Evolutionary conservation across 1,140 invertebrate species (phyloP).

Genomic region (Psix sp.): DNA sequence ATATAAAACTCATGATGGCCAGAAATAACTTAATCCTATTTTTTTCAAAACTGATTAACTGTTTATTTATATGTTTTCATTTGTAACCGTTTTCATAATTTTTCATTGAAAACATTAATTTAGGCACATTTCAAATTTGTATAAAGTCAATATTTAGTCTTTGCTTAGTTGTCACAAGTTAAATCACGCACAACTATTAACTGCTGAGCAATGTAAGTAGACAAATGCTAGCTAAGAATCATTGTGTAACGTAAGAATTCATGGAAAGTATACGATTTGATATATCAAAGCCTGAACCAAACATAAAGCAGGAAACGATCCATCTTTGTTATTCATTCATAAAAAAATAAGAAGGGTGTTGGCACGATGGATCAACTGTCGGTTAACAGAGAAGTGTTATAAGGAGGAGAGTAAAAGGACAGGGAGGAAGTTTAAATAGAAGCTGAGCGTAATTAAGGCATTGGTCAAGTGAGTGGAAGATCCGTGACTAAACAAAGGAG

Average conservation of each 20-base stretch:
- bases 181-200: conserved; percentile 44
- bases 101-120: too few relatives aligned
- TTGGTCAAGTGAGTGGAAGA: conserved; percentile 30
- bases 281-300: conserved; percentile 61
- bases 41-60: too few relatives aligned
- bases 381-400: conserved; percentile 24
- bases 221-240: conserved; percentile 31
- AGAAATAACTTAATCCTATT: too few relatives aligned
- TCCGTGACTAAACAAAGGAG: conserved; percentile 11
- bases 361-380: conserved; percentile 33
- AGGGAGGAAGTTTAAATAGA: conserved; percentile 35
- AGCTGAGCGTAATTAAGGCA: conserved; percentile 30
- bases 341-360: conserved; percentile 63
- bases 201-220: conserved; percentile 28
- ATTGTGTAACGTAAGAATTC: conserved; percentile 65
- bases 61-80: too few relatives aligned
- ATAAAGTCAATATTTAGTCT: too few relatives aligned
- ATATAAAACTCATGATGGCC: too few relatives aligned
- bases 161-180: conserved; percentile 35
- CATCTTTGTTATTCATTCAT: conserved; percentile 71
- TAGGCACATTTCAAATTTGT: too few relatives aligned
- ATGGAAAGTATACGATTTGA: conserved; percentile 64
- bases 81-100: too few relatives aligned
- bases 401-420: conserved; percentile 24
- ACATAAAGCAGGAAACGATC: conserved; percentile 68